These are phyloP conservation scores for Ophiothrix spiculata DNA, from an alignment of 35 echinoderm and acorn worm genomes.

Conservation along the genomic window DNA sequence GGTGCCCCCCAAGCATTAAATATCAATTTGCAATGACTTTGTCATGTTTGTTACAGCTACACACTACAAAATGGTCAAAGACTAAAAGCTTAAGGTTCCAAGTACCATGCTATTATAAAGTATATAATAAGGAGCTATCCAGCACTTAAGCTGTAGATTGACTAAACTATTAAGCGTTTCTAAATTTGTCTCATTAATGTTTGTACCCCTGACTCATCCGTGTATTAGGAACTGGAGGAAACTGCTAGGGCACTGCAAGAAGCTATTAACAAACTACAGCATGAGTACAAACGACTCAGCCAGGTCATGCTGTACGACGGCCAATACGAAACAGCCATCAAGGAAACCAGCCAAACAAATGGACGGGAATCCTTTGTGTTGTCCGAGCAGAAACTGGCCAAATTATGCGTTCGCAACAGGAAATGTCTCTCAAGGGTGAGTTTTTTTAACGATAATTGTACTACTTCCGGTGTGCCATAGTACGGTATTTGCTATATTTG, in stretches of 20 bases:
- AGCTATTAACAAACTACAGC: constrained; percentile 76
- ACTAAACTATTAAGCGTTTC: too few relatives aligned
- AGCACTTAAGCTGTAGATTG: too few relatives aligned
- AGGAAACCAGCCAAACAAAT: constrained; percentile 1
- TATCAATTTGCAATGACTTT: too few relatives aligned
- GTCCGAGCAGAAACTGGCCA: constrained; percentile 63
- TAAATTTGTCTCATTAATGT: neutral
- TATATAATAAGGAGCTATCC: too few relatives aligned
- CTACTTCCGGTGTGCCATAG: too few relatives aligned
- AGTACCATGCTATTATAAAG: too few relatives aligned
- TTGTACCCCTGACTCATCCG: neutral
- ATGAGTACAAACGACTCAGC: constrained; percentile 84
- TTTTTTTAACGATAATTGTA: too few relatives aligned
- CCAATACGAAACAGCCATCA: neutral
- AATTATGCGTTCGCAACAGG: constrained; percentile 71
- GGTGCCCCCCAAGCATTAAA: too few relatives aligned
- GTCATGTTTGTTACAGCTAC: too few relatives aligned
- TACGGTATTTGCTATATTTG: too few relatives aligned
- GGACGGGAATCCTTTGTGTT: constrained; percentile 34
- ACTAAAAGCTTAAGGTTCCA: too few relatives aligned
- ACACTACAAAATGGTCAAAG: too few relatives aligned
- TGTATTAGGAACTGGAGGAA: constrained; percentile 65
- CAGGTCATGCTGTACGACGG: constrained; percentile 58
- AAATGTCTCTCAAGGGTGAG: constrained; percentile 82
- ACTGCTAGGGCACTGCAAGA: constrained; percentile 73